phyloP scores from a whole-genome alignment of 2,797 vertebrate genomes.

The Antrozous pallidus region DNA sequence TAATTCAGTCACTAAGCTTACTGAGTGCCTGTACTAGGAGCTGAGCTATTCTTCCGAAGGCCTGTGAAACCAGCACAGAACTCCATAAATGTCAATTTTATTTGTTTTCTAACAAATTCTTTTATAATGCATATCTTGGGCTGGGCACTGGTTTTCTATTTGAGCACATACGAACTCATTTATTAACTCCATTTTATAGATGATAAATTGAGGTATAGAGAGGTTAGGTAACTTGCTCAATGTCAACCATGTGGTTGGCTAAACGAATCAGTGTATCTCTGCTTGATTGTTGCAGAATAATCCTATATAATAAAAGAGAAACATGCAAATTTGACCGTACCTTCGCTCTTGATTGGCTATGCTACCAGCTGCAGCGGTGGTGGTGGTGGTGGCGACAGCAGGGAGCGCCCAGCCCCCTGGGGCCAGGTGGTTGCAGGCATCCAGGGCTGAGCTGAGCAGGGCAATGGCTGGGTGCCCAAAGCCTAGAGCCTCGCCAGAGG shows the following conservation, averaged over 20 bases:
- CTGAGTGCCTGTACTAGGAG: neutral
- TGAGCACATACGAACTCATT: neutral
- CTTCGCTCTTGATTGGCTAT: too few relatives aligned
- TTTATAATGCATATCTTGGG: neutral
- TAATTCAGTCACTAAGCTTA: slow-evolving; percentile 4
- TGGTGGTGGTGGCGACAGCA: too few relatives aligned
- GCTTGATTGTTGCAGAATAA: neutral
- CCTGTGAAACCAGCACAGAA: slow-evolving; percentile 13
- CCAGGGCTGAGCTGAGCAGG: too few relatives aligned
- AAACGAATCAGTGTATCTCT: neutral
- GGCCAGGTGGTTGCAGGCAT: too few relatives aligned
- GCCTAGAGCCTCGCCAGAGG: too few relatives aligned
- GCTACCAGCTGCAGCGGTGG: too few relatives aligned
- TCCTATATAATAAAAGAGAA: too few relatives aligned
- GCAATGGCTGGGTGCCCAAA: too few relatives aligned
- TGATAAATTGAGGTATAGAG: neutral
- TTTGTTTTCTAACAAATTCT: slow-evolving; percentile 46
- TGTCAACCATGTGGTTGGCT: neutral
- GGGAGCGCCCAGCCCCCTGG: too few relatives aligned
- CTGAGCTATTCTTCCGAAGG: neutral
- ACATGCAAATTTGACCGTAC: too few relatives aligned
- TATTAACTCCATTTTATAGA: slow-evolving; percentile 4
- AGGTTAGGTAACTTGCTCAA: slow-evolving; percentile 3
- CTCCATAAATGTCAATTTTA: neutral
- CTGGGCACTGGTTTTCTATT: neutral